These are phyloP conservation scores for Parauchenoglanis ngamensis DNA, from an alignment of 2,797 vertebrate genomes.

Conservation along the genomic window DNA sequence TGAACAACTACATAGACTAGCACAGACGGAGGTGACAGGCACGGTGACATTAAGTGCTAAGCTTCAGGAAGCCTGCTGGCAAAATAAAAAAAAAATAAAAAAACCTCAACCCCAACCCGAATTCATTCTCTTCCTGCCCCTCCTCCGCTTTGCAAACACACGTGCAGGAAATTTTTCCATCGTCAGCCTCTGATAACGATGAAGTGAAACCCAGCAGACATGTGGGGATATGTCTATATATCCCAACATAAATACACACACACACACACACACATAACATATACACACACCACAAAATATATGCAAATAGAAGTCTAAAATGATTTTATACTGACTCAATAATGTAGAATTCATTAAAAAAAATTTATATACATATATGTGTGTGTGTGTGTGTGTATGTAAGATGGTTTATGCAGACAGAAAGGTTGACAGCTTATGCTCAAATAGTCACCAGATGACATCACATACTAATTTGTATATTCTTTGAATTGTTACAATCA, in stretches of 20 bases:
- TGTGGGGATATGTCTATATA: background rate
- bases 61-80: conserved; percentile 4
- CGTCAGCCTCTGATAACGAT: conserved; percentile 7
- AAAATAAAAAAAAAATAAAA: background rate
- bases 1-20: background rate
- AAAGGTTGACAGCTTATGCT: background rate
- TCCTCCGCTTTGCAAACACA: conserved; percentile 8
- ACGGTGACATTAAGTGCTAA: conserved; percentile 17
- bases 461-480: background rate
- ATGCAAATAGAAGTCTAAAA: too few species aligned
- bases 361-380: too few species aligned
- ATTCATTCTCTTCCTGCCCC: conserved; percentile 15
- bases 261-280: too few species aligned
- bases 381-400: too few species aligned
- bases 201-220: background rate
- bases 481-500: background rate
- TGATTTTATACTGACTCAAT: too few species aligned
- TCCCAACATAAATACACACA: background rate
- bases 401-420: background rate
- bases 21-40: conserved; percentile 58
- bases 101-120: background rate
- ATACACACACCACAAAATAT: too few species aligned
- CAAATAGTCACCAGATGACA: background rate
- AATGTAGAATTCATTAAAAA: too few species aligned
- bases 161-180: conserved; percentile 22